These are phyloP conservation scores for Zalophus californianus DNA, from an alignment of 2,797 vertebrate genomes.

Conservation along the genomic window DNA sequence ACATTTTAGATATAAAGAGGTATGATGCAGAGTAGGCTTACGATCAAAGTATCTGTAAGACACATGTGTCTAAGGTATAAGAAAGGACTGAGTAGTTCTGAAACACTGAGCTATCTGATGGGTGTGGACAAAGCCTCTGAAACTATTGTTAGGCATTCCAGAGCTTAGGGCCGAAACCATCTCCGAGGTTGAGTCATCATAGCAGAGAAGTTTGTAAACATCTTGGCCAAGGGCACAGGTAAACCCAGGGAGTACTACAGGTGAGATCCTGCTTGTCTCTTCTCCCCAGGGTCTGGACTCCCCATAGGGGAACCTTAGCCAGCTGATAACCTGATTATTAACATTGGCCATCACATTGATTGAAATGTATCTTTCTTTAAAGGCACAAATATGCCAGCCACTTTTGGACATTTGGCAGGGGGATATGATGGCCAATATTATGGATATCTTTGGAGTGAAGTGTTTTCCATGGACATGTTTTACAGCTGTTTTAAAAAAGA, in stretches of 20 bases:
- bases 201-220: slow-evolving; percentile 65
- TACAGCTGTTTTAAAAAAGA: slow-evolving; percentile 95
- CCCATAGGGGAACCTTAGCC: slow-evolving; percentile 30
- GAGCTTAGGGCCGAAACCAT: slow-evolving; percentile 65
- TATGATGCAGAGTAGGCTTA: neutral
- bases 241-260: neutral
- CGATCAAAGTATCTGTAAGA: slow-evolving; percentile 16
- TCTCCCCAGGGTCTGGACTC: slow-evolving; percentile 16
- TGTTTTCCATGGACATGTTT: slow-evolving; percentile 97
- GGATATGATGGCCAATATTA: slow-evolving; percentile 98
- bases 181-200: slow-evolving; percentile 32
- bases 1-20: slow-evolving; percentile 25
- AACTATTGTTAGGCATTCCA: slow-evolving; percentile 66
- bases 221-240: neutral
- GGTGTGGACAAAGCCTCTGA: slow-evolving; percentile 70
- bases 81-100: neutral
- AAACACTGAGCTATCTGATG: slow-evolving; percentile 1
- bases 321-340: slow-evolving; percentile 19
- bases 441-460: slow-evolving; percentile 97
- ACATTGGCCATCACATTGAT: slow-evolving; percentile 43
- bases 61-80: neutral
- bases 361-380: slow-evolving; percentile 79
- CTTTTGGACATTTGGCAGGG: slow-evolving; percentile 95
- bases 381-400: slow-evolving; percentile 98
- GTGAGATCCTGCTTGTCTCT: slow-evolving; percentile 27